phyloP scores from a whole-genome alignment of 2,113 vertebrate species.

The Coturnix japonica region DNA sequence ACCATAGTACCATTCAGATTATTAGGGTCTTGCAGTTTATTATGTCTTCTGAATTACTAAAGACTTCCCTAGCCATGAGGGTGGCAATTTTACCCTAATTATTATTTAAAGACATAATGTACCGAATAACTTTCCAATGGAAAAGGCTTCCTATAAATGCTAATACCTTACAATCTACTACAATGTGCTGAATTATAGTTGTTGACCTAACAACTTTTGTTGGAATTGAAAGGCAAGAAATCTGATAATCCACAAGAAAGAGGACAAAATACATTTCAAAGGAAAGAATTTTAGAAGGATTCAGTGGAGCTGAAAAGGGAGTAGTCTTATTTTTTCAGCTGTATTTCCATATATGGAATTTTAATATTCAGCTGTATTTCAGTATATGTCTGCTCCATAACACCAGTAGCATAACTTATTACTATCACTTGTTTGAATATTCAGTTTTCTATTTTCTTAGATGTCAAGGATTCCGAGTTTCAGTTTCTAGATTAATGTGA shows the following conservation, averaged over 20 bases:
- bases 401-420: background rate
- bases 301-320: background rate
- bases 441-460: background rate
- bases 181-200: background rate
- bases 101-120: slow-evolving; percentile 4
- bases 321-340: background rate
- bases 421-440: accelerated
- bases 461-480: background rate
- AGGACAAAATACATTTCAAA: background rate
- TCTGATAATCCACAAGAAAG: background rate
- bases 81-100: background rate
- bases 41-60: background rate
- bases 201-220: background rate
- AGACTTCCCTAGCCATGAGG: background rate
- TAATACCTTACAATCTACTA: background rate
- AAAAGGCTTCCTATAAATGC: background rate
- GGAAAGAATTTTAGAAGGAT: background rate
- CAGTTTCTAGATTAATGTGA: background rate
- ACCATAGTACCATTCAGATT: background rate
- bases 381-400: background rate
- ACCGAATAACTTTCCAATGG: background rate
- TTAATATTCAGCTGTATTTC: background rate
- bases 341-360: background rate
- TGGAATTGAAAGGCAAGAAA: background rate
- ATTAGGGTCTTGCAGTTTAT: background rate